Conservation (phyloP, 1,140 invertebrate species). For the Tetranychus urticae region DNA sequence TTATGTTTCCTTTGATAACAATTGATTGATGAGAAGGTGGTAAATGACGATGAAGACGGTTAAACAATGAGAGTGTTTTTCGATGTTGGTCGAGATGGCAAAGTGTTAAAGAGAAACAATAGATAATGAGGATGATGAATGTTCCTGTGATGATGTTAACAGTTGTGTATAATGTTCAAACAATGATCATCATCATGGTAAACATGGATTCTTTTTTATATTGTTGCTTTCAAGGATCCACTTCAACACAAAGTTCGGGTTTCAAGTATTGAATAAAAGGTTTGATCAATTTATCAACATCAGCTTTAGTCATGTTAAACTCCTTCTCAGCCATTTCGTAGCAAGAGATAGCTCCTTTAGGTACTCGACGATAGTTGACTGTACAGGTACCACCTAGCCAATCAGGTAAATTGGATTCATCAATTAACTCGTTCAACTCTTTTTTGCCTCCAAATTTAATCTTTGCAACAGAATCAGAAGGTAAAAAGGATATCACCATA, state of each 20-base stretch:
- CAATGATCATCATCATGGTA: too few relatives aligned
- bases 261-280: background rate
- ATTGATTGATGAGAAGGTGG: too few relatives aligned
- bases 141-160: too few relatives aligned
- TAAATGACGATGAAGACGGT: too few relatives aligned
- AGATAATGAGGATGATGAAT: too few relatives aligned
- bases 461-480: background rate
- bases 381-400: background rate
- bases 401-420: background rate
- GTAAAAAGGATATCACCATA: slow-evolving; percentile 2
- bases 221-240: background rate
- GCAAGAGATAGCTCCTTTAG: slow-evolving; percentile 1
- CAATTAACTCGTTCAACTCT: background rate
- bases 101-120: too few relatives aligned
- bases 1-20: too few relatives aligned
- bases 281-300: background rate
- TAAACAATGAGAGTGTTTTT: too few relatives aligned
- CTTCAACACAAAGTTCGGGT: background rate
- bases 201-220: too few relatives aligned
- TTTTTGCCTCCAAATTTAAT: slow-evolving; percentile 1
- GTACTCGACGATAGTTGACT: slow-evolving; percentile 7
- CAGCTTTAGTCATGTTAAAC: background rate
- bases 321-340: background rate
- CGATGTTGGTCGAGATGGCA: too few relatives aligned
- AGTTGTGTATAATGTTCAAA: too few relatives aligned